A percentile compares a stretch with the other conserved stretches of the same genome.
Evolutionary conservation across 2,888 invertebrate genomes (phyloP).

Genomic region (Ephialtes manifestator): DNA sequence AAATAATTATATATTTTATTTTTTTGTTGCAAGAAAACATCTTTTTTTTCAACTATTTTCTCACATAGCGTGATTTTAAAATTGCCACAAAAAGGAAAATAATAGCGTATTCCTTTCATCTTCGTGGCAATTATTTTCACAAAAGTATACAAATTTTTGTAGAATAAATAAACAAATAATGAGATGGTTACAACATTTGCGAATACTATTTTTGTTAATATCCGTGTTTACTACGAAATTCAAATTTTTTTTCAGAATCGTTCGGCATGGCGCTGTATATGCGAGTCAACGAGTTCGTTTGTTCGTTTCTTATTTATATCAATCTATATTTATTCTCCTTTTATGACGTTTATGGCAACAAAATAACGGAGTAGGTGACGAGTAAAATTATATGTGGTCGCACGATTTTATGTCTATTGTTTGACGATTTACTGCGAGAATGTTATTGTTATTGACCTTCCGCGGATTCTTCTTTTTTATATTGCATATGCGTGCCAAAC

Average conservation of each 20-base stretch:
- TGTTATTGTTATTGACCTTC: conserved; percentile 9
- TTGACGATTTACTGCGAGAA: neutral
- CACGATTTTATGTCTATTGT: conserved; percentile 1
- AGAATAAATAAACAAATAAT: too few relatives aligned
- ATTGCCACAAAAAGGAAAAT: too few relatives aligned
- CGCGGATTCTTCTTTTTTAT: neutral
- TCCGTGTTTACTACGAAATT: conserved; percentile 6
- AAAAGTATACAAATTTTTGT: too few relatives aligned
- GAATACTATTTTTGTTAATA: neutral
- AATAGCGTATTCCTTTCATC: too few relatives aligned
- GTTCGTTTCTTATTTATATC: conserved; percentile 18
- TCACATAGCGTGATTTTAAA: too few relatives aligned
- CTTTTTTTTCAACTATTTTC: too few relatives aligned
- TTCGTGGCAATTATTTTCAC: too few relatives aligned
- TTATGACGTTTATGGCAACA: conserved; percentile 8
- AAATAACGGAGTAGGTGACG: conserved; percentile 19
- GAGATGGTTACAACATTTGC: too few relatives aligned
- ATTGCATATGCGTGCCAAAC: neutral
- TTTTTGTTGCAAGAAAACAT: too few relatives aligned
- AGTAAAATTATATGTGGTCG: conserved; percentile 15
- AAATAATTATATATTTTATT: too few relatives aligned
- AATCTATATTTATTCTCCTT: neutral
- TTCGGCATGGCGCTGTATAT: conserved; percentile 23
- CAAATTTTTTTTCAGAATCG: conserved; percentile 7
- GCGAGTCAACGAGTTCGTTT: conserved; percentile 44